Evolutionary conservation across 2,113 vertebrate species (phyloP).

Genomic region (Cynopterus brachyotis): DNA sequence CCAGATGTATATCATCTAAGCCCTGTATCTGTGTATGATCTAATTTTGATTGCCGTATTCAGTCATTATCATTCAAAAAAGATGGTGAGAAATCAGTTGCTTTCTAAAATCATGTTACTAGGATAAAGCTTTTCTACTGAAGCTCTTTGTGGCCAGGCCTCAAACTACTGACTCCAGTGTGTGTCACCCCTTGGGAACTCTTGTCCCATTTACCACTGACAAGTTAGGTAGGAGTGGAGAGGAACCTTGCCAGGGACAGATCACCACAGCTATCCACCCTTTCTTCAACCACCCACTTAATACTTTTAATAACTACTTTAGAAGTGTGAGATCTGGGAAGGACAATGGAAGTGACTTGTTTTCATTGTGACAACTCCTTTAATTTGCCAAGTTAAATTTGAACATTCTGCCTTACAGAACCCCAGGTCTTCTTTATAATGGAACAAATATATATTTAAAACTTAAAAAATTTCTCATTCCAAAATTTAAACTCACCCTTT

Average conservation of each 20-base stretch:
- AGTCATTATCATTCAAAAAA: neutral
- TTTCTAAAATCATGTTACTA: neutral
- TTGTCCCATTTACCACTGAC: neutral
- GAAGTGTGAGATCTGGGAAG: neutral
- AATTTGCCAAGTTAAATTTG: neutral
- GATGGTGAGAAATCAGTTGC: neutral
- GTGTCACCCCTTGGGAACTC: neutral
- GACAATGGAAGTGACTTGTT: neutral
- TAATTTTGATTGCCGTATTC: neutral
- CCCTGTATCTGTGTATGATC: neutral
- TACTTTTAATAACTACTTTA: neutral
- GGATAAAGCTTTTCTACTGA: neutral
- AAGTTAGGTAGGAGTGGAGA: neutral
- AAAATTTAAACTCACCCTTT: conserved; percentile 7
- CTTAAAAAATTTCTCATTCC: neutral
- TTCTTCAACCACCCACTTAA: neutral
- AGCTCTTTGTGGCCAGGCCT: neutral
- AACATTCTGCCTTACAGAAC: neutral
- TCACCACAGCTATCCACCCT: neutral
- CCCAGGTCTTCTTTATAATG: conserved; percentile 10
- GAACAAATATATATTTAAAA: neutral
- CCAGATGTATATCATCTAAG: neutral
- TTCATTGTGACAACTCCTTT: neutral
- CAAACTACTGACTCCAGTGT: neutral
- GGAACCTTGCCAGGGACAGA: no score